phyloP scores from a whole-genome alignment of 2,797 vertebrate species.

The Spea hammondii region DNA sequence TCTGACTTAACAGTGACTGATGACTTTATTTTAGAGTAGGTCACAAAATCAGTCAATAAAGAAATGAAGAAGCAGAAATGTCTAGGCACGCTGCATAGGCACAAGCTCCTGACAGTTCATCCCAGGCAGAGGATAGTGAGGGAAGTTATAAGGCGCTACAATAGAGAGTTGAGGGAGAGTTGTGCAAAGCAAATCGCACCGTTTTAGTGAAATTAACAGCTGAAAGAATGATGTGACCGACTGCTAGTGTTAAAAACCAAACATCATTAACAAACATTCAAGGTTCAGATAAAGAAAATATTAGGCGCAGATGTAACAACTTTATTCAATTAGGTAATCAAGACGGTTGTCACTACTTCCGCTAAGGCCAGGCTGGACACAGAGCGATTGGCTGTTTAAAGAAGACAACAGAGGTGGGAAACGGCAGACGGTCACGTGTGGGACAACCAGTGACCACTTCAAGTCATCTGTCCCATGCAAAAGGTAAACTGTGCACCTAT shows the following conservation, averaged over 20 bases:
- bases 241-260: too few relatives aligned
- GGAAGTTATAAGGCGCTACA: too few relatives aligned
- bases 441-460: slow-evolving; percentile 3
- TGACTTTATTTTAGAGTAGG: slow-evolving; percentile 41
- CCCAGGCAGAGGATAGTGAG: too few relatives aligned
- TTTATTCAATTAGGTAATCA: not conserved
- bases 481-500: slow-evolving; percentile 1
- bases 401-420: not conserved
- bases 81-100: not conserved
- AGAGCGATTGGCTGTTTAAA: not conserved
- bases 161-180: too few relatives aligned
- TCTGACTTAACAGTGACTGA: slow-evolving; percentile 36
- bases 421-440: not conserved
- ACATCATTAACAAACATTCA: too few relatives aligned
- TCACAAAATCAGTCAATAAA: slow-evolving; percentile 49
- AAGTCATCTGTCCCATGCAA: slow-evolving; percentile 1
- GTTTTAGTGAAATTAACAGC: too few relatives aligned
- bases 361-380: not conserved
- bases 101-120: too few relatives aligned
- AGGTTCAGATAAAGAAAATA: too few relatives aligned
- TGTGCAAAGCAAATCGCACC: too few relatives aligned
- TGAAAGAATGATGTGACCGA: too few relatives aligned
- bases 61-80: slow-evolving; percentile 31
- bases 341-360: not conserved
- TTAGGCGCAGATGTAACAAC: not conserved